Evolutionary conservation across 2,888 invertebrate species (phyloP), one percentile per base, ranked within the genome.

Genomic region (Acanthococcus lagerstroemiae): DNA sequence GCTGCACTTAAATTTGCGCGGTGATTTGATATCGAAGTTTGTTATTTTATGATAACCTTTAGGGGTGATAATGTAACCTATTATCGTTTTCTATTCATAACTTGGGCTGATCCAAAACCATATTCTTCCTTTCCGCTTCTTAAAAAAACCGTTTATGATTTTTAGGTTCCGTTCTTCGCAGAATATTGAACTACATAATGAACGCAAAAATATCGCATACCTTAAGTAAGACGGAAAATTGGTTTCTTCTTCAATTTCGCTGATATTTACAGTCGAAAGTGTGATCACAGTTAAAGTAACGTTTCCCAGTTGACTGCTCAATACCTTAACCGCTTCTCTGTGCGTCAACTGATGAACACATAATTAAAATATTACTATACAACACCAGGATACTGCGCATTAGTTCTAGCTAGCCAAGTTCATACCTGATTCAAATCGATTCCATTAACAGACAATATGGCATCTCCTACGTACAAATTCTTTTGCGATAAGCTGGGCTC

Each of bases 401-500:
- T 17, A 3, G 12, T 48, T 48, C 21, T 37, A 37, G 19, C 48
- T 9, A 48, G 9, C 17, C n/a, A 22, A 3, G 15, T 45, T 22
- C 48, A 55, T 55, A 83, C 84, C 77, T 86, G 84, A 65, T 86
- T 81, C 71, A 91, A 80, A 75, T 89, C 88, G 58, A 84, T 80
- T 67, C 86, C 86, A 75, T 91, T 90, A 68, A 90, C 90, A 70
- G 84, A 83, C 30, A 91, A 79, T 71, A 91, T 89, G 25, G 90
- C 89, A 77, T 91, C 91, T 0, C 90, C 91, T 21, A 91, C 87
- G 76, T 83, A 89, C 45, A 90, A 78, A 69, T 89, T 88, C 71
- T 86, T 85, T 67, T 48, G 7, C 17, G 83, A 82, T 7, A 27
- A 19, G 2, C 17, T 22, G 69, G 83, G 82, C 74, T 84, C 84